These are phyloP conservation scores for Tribolium madens DNA, from an alignment of 1,140 invertebrate species.

Conservation along the genomic window DNA sequence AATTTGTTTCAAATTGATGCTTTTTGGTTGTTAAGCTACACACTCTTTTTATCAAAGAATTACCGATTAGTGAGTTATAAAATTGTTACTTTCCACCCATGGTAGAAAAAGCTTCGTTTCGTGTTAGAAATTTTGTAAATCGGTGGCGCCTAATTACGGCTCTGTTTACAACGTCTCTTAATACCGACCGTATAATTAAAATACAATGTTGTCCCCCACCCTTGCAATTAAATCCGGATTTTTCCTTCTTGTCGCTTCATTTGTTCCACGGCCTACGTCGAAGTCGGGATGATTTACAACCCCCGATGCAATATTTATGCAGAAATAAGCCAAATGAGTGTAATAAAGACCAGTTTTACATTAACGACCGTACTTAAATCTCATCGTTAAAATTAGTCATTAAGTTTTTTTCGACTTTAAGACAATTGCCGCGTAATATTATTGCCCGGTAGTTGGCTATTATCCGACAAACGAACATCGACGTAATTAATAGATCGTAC, in stretches of 20 bases:
- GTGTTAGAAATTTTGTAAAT: too few relatives aligned
- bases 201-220: slow-evolving; percentile 12
- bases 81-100: too few relatives aligned
- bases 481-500: slow-evolving; percentile 24
- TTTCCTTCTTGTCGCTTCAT: slow-evolving; percentile 3
- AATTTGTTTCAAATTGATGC: too few relatives aligned
- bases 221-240: not conserved
- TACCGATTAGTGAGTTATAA: too few relatives aligned
- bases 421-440: slow-evolving; percentile 31
- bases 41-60: too few relatives aligned
- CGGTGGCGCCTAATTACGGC: slow-evolving; percentile 4
- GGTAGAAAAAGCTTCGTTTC: too few relatives aligned
- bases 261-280: slow-evolving; percentile 27
- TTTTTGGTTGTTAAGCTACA: too few relatives aligned
- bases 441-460: slow-evolving; percentile 35
- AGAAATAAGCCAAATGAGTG: slow-evolving; percentile 54
- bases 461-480: slow-evolving; percentile 19
- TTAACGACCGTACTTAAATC: slow-evolving; percentile 59
- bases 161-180: too few relatives aligned
- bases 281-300: slow-evolving; percentile 53
- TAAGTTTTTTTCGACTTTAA: slow-evolving; percentile 55
- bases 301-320: slow-evolving; percentile 54
- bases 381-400: slow-evolving; percentile 59
- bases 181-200: slow-evolving; percentile 4
- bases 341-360: slow-evolving; percentile 57